Evolutionary conservation across 2,797 vertebrate genomes (phyloP).

Genomic region (Falco biarmicus): DNA sequence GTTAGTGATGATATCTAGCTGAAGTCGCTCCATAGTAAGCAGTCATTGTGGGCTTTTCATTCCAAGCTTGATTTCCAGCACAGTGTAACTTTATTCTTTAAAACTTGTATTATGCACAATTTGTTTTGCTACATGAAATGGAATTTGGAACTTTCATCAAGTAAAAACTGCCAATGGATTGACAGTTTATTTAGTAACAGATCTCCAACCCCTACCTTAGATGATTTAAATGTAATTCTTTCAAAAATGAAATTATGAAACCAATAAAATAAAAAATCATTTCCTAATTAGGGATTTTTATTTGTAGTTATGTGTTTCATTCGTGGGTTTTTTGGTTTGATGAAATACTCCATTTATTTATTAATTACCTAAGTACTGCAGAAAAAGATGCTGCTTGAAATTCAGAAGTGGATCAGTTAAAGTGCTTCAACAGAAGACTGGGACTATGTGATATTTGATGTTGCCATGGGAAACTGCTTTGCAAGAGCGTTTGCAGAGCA

Average conservation of each 20-base stretch:
- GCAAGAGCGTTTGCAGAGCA: constrained; percentile 71
- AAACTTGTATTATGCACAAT: not conserved
- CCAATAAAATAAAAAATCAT: not conserved
- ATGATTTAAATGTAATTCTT: not conserved
- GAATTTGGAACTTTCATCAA: not conserved
- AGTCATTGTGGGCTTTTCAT: not conserved
- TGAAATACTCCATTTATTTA: not conserved
- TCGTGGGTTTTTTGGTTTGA: not conserved
- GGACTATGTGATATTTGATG: constrained; percentile 47
- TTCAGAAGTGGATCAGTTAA: constrained; percentile 23
- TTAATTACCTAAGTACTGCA: not conserved
- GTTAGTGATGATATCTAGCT: not conserved
- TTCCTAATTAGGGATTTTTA: not conserved
- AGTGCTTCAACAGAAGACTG: constrained; percentile 18
- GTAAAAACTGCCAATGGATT: not conserved
- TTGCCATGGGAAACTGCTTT: constrained; percentile 77
- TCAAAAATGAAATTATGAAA: not conserved
- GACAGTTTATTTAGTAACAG: not conserved
- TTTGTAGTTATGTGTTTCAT: not conserved
- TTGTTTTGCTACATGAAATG: not conserved
- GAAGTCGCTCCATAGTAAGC: not conserved
- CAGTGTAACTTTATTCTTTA: not conserved
- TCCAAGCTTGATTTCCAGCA: not conserved
- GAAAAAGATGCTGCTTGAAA: constrained; percentile 10
- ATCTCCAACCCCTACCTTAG: not conserved